Evolutionary conservation across 2,113 vertebrate genomes (phyloP).

Genomic region (Hippocampus guttulatus): DNA sequence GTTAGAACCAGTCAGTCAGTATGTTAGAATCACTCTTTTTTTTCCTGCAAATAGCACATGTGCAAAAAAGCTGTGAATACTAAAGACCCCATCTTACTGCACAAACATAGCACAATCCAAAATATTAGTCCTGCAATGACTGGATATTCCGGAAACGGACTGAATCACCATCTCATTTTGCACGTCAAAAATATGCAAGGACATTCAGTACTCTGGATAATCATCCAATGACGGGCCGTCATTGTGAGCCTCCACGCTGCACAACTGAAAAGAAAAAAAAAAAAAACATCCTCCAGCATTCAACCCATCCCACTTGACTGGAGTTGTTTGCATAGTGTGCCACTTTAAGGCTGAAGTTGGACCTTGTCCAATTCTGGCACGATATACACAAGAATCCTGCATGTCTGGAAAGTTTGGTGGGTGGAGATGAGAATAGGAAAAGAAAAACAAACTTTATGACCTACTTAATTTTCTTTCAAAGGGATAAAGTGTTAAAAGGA

Average conservation of each 20-base stretch:
- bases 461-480: constrained; percentile 8
- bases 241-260: constrained; percentile 3
- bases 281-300: background rate
- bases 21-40: constrained; percentile 5
- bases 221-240: constrained; percentile 9
- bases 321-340: background rate
- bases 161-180: constrained; percentile 1
- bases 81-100: background rate
- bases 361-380: constrained; percentile 3
- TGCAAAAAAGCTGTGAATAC: constrained; percentile 7
- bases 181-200: constrained; percentile 9
- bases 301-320: background rate
- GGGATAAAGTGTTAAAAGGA: constrained; percentile 5
- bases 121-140: background rate
- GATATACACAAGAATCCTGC: background rate
- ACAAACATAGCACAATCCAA: background rate
- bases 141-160: background rate
- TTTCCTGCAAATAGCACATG: constrained; percentile 4
- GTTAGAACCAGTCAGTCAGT: constrained; percentile 10
- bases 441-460: constrained; percentile 30
- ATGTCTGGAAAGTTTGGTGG: constrained; percentile 15
- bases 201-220: constrained; percentile 16
- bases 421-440: constrained; percentile 20
- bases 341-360: constrained; percentile 5
- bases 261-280: constrained; percentile 14